A percentile compares a stretch with the other conserved stretches of the same genome.
These are phyloP conservation scores for Melipona quadrifasciata DNA, from an alignment of 1,140 invertebrate genomes.

Conservation along the genomic window DNA sequence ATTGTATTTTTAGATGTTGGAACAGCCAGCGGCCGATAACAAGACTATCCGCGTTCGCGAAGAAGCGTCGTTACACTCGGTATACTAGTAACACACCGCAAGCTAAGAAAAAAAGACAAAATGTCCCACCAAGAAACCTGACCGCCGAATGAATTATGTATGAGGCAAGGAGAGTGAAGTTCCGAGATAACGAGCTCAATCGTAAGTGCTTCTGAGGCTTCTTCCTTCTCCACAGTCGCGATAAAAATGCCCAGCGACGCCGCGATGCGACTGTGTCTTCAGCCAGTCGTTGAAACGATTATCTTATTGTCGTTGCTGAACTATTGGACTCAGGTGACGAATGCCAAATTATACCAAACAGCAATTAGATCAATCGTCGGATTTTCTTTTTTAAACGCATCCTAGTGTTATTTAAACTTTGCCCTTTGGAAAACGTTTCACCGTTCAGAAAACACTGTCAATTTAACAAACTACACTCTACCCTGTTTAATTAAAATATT, in stretches of 20 bases:
- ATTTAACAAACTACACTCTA: neutral
- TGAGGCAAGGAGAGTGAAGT: conserved; percentile 26
- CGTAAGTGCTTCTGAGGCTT: conserved; percentile 27
- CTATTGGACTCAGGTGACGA: conserved; percentile 9
- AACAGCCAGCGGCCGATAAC: neutral
- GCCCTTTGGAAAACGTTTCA: neutral
- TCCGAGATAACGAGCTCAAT: conserved; percentile 46
- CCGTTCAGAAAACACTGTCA: neutral
- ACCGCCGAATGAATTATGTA: conserved; percentile 49
- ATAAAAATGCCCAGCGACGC: neutral
- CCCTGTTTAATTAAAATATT: neutral
- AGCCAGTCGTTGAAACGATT: conserved; percentile 5
- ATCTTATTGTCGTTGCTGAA: conserved; percentile 13
- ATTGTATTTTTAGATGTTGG: conserved; percentile 27
- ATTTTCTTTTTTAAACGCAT: neutral
- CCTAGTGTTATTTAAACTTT: too few species aligned
- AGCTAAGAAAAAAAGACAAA: neutral
- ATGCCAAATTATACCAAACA: neutral
- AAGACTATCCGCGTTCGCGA: neutral
- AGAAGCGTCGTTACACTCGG: conserved; percentile 6
- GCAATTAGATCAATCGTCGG: neutral
- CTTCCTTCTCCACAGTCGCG: neutral
- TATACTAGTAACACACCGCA: conserved; percentile 18
- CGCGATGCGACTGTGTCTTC: neutral
- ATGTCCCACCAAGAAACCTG: conserved; percentile 11